Evolutionary conservation across 2,113 vertebrate species (phyloP).

Genomic region (Athene noctua): DNA sequence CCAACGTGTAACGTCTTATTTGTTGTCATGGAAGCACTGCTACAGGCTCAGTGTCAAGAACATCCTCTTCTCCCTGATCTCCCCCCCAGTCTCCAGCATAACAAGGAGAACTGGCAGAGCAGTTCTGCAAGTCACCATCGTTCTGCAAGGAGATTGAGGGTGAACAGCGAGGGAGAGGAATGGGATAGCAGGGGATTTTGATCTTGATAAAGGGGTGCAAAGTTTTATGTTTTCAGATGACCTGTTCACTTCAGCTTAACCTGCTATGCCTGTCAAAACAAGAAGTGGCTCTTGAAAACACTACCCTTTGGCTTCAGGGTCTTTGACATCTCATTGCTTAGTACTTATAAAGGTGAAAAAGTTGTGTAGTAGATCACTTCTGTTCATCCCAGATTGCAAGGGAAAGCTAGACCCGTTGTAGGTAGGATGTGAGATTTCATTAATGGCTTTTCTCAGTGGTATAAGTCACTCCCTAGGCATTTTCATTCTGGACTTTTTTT

Average conservation of each 20-base stretch:
- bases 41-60: conserved; percentile 40
- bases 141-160: not conserved
- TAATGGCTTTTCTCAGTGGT: not conserved
- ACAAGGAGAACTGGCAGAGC: not conserved
- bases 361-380: not conserved
- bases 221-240: not conserved
- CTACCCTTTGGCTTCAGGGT: not conserved
- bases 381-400: not conserved
- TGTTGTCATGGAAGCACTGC: conserved; percentile 71
- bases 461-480: not conserved
- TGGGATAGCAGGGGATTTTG: not conserved
- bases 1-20: conserved; percentile 24
- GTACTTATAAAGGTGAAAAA: not conserved
- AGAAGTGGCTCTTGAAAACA: not conserved
- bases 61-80: not conserved
- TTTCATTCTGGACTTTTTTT: conserved; percentile 1
- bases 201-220: not conserved
- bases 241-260: not conserved
- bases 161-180: not conserved
- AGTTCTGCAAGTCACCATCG: not conserved
- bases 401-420: not conserved
- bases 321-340: not conserved
- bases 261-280: not conserved
- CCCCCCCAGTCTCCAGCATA: not conserved
- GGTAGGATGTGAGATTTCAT: not conserved